Percentiles rank a stretch among this genome's conserved stretches.
phyloP scores from a whole-genome alignment of 2,888 invertebrate species.

The Byasa hedistus region DNA sequence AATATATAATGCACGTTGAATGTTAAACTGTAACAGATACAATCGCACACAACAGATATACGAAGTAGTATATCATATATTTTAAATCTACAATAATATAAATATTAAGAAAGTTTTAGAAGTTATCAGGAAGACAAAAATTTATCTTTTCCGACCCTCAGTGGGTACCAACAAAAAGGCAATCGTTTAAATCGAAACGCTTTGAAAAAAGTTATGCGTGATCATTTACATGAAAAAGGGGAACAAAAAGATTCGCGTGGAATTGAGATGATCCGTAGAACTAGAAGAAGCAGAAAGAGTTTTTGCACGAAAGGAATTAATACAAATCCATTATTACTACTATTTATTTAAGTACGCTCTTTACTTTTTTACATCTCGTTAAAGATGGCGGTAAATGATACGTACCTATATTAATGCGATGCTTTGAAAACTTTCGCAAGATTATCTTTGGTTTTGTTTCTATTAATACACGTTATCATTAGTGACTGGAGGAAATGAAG shows the following conservation, averaged over 20 bases:
- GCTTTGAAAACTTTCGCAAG: background rate
- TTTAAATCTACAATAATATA: too few species aligned
- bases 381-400: background rate
- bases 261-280: background rate
- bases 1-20: constrained; percentile 9
- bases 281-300: background rate
- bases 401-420: background rate
- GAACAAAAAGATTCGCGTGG: too few species aligned
- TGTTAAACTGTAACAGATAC: background rate
- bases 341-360: background rate
- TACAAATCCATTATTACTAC: background rate
- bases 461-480: background rate
- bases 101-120: too few species aligned
- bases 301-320: background rate
- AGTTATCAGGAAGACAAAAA: too few species aligned
- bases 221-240: too few species aligned
- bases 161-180: too few species aligned
- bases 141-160: too few species aligned
- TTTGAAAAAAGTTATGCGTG: too few species aligned
- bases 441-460: background rate
- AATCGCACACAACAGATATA: background rate
- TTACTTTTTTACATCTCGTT: background rate
- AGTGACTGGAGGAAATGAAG: too few species aligned
- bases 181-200: too few species aligned
- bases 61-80: background rate